phyloP scores from a whole-genome alignment of 2,888 invertebrate species.

The Spilosoma lubricipeda region DNA sequence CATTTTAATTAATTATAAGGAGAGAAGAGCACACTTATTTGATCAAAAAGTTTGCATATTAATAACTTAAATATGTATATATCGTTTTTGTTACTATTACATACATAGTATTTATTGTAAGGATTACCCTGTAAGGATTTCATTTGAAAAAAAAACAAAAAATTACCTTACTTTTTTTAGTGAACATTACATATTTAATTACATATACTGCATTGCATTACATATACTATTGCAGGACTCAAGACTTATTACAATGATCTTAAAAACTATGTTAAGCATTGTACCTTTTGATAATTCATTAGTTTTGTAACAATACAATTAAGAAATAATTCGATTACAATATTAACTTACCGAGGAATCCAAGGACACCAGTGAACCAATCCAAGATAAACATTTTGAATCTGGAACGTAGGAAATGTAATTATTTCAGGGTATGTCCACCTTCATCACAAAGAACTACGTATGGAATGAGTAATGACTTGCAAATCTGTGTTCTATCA shows the following conservation, averaged over 20 bases:
- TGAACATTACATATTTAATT: not conserved
- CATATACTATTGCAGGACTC: not conserved
- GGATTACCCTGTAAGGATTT: not conserved
- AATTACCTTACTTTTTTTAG: not conserved
- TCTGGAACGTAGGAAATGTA: slow-evolving; percentile 72
- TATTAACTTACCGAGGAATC: slow-evolving; percentile 93
- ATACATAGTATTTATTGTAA: not conserved
- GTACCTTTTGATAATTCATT: not conserved
- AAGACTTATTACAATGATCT: not conserved
- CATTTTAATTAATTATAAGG: not conserved
- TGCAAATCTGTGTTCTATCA: slow-evolving; percentile 70
- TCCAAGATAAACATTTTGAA: slow-evolving; percentile 96
- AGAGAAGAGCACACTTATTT: too few species aligned
- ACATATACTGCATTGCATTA: too few species aligned
- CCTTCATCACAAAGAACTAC: slow-evolving; percentile 71
- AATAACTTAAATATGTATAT: not conserved
- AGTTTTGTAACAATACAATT: slow-evolving; percentile 5
- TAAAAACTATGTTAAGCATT: not conserved
- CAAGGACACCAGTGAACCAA: slow-evolving; percentile 97
- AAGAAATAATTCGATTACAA: slow-evolving; percentile 22
- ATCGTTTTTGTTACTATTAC: too few species aligned
- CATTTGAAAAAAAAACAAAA: not conserved
- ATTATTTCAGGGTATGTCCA: slow-evolving; percentile 57
- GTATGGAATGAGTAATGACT: slow-evolving; percentile 72
- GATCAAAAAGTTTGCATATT: not conserved